These are phyloP conservation scores for Lophius americanus DNA, from an alignment of 2,797 vertebrate species.

Conservation along the genomic window DNA sequence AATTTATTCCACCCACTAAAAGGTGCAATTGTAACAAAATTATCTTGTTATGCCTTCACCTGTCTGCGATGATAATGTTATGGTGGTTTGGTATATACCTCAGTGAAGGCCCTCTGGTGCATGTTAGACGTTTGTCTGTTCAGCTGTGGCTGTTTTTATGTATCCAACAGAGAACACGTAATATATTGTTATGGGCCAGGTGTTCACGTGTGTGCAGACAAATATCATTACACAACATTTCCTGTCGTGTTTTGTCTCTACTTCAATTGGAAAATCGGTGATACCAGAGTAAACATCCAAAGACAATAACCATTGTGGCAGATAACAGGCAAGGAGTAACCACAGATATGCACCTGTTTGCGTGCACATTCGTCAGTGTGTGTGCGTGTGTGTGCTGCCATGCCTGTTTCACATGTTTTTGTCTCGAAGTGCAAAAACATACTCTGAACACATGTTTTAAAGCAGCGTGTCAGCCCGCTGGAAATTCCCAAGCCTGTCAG, in stretches of 20 bases:
- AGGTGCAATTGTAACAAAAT: too few species aligned
- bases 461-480: constrained; percentile 45
- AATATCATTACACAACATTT: constrained; percentile 72
- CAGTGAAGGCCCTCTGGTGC: constrained; percentile 3
- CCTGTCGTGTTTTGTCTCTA: constrained; percentile 70
- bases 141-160: constrained; percentile 62
- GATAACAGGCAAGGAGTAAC: constrained; percentile 38
- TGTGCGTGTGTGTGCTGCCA: background rate
- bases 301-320: constrained; percentile 84
- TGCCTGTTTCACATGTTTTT: constrained; percentile 20
- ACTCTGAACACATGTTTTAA: constrained; percentile 25
- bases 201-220: constrained; percentile 60
- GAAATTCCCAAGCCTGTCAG: constrained; percentile 76
- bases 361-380: constrained; percentile 29
- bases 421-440: constrained; percentile 9
- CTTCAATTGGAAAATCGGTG: constrained; percentile 60
- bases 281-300: constrained; percentile 69
- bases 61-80: too few species aligned
- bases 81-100: background rate
- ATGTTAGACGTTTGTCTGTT: constrained; percentile 40
- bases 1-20: too few species aligned
- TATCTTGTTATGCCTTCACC: background rate
- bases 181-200: constrained; percentile 75
- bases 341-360: constrained; percentile 72
- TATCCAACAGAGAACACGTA: constrained; percentile 46